phyloP scores from a whole-genome alignment of 2,888 invertebrate species.

The Drosophila percnosoma region DNA sequence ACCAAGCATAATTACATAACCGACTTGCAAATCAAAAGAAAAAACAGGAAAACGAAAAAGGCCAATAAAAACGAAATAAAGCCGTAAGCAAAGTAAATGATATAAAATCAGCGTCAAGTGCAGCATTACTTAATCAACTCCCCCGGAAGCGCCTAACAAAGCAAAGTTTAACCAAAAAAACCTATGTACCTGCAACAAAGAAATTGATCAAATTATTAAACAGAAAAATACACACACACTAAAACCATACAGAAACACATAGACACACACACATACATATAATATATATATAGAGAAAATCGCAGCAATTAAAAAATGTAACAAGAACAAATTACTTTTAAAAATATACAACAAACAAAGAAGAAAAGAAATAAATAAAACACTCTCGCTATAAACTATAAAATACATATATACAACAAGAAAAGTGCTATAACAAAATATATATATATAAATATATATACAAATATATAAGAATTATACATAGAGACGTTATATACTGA shows the following conservation, averaged over 20 bases:
- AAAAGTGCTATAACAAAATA: conserved; percentile 49
- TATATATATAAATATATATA: conserved; percentile 11
- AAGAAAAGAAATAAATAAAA: conserved; percentile 6
- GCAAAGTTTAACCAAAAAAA: conserved; percentile 46
- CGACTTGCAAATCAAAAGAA: conserved; percentile 44
- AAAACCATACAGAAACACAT: conserved; percentile 20
- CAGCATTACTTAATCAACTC: conserved; percentile 76
- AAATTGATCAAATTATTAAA: conserved; percentile 69
- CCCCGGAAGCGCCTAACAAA: conserved; percentile 52
- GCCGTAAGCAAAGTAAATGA: neutral
- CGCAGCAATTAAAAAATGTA: conserved; percentile 43
- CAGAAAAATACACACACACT: conserved; percentile 8
- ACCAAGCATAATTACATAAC: conserved; percentile 83
- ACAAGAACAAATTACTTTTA: conserved; percentile 69
- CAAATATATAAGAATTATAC: conserved; percentile 28
- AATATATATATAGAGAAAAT: conserved; percentile 2
- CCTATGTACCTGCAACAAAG: conserved; percentile 75
- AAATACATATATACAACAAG: conserved; percentile 26
- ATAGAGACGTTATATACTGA: conserved; percentile 49
- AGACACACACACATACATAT: conserved; percentile 2
- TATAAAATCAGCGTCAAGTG: conserved; percentile 51
- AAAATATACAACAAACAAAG: conserved; percentile 62
- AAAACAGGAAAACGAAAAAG: conserved; percentile 23
- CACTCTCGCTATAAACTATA: conserved; percentile 30
- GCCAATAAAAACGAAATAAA: neutral